These are phyloP conservation scores for Daktulosphaira vitifoliae DNA, from an alignment of 1,140 invertebrate species.

Conservation along the genomic window DNA sequence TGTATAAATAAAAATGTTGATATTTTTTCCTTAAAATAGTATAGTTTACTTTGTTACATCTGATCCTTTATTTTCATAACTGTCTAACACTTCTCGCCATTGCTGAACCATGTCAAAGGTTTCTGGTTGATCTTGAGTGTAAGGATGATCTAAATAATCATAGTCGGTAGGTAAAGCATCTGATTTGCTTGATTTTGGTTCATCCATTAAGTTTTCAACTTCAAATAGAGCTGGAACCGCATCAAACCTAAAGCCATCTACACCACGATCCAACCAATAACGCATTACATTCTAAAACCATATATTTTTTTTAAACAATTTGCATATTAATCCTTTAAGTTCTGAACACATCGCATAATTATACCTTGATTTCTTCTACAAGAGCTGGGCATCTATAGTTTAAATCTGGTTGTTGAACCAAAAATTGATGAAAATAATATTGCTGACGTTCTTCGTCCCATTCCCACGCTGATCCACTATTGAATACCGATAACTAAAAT, in stretches of 20 bases:
- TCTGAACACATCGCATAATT: too few relatives aligned
- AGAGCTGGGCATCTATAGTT: slow-evolving; percentile 59
- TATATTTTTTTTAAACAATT: neutral
- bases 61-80: neutral
- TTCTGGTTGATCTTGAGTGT: slow-evolving; percentile 54
- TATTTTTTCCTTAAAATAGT: neutral
- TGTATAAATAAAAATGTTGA: neutral
- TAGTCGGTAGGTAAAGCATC: neutral
- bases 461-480: slow-evolving; percentile 63
- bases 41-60: neutral
- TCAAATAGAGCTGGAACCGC: slow-evolving; percentile 49
- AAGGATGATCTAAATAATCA: slow-evolving; percentile 47
- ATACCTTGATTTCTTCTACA: slow-evolving; percentile 53
- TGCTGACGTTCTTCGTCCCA: slow-evolving; percentile 56
- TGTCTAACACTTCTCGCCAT: slow-evolving; percentile 29
- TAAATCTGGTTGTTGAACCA: slow-evolving; percentile 61
- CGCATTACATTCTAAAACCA: slow-evolving; percentile 45
- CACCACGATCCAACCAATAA: slow-evolving; percentile 58
- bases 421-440: slow-evolving; percentile 68
- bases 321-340: too few relatives aligned
- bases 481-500: slow-evolving; percentile 44
- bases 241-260: slow-evolving; percentile 62
- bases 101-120: slow-evolving; percentile 51
- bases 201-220: slow-evolving; percentile 42
- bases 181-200: slow-evolving; percentile 32